These are phyloP conservation scores for Paracyprichromis sp. DNA, from an alignment of 2,113 vertebrate genomes.

Conservation along the genomic window DNA sequence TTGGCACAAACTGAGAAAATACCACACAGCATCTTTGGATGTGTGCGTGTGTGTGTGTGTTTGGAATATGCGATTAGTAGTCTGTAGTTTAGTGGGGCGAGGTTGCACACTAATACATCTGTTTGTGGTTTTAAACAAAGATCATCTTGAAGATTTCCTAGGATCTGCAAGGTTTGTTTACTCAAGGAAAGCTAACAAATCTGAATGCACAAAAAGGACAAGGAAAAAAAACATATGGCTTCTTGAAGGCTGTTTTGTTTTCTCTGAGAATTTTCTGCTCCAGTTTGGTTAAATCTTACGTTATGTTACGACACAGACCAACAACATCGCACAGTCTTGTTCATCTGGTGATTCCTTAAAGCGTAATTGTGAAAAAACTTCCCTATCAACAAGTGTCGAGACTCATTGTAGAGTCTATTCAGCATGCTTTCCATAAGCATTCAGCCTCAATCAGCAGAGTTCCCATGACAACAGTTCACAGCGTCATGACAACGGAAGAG, in stretches of 20 bases:
- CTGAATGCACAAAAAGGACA: neutral
- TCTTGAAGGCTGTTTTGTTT: neutral
- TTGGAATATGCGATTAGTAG: conserved; percentile 7
- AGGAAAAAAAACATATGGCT: neutral
- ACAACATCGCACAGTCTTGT: neutral
- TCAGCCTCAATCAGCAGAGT: conserved; percentile 37
- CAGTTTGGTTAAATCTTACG: neutral
- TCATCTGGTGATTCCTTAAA: neutral
- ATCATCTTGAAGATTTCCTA: neutral
- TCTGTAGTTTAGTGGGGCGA: conserved; percentile 5
- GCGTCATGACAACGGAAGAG: conserved; percentile 65
- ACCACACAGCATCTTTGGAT: neutral
- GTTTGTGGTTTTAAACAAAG: neutral
- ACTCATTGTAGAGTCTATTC: conserved; percentile 17
- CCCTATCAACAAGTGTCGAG: neutral
- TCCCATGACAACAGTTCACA: conserved; percentile 58
- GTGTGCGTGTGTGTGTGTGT: neutral
- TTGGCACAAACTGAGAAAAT: conserved; percentile 28
- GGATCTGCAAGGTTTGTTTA: neutral
- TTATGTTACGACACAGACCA: neutral
- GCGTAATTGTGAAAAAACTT: neutral
- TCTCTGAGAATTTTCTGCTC: neutral
- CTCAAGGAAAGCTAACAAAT: neutral
- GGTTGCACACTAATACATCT: neutral
- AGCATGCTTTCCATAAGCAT: conserved; percentile 37